Evolutionary conservation across 1,140 invertebrate species (phyloP), one percentile per base, ranked within the genome.

Genomic region (Drosophila melanica): DNA sequence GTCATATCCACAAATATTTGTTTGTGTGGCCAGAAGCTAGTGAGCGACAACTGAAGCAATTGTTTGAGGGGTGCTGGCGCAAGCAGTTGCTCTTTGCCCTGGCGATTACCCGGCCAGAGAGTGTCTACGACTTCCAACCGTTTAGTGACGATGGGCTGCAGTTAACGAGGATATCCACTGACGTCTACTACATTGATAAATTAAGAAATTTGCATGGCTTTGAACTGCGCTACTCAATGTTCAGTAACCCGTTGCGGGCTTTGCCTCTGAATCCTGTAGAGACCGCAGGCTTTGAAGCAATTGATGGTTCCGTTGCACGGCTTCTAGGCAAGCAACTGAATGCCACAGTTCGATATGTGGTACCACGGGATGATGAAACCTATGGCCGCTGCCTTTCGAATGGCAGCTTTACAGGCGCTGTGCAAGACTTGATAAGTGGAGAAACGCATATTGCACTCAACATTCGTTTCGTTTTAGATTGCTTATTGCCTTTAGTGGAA

Each of bases 181-280:
- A 35, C 3, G 9, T n/a, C 0, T 79, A 65, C 20, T 90, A 73
- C 16, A 51, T 67, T 23, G 79, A 82, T 27, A 91, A 91, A 47
- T 41, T 91, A 27, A 58, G 16, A 0, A 60, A 91, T 42, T 53
- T 91, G 5, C 62, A 48, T 12, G 84, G 85, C 2, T 84, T 57
- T 45, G 66, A 78, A 2, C 12, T 91, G 9, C 72, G 84, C 0
- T 84, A 80, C 10, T 91, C 87, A 11, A 91, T 90, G 87, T 91
- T 91, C 18, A 45, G 41, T 7, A 68, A 91, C 33, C 81, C 74
- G 0, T 16, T 91, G 51, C 67, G 89, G 8, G 90, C 90, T 0
- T 9, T 89, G 4, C 90, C 90, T 0, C 30, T 47, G 0, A 4
- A 44, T 1, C 62, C 67, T 1, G 62, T 75, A n/a, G 63, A 67